These are phyloP conservation scores for Cotesia vestalis DNA, from an alignment of 1,140 invertebrate species.

Conservation along the genomic window DNA sequence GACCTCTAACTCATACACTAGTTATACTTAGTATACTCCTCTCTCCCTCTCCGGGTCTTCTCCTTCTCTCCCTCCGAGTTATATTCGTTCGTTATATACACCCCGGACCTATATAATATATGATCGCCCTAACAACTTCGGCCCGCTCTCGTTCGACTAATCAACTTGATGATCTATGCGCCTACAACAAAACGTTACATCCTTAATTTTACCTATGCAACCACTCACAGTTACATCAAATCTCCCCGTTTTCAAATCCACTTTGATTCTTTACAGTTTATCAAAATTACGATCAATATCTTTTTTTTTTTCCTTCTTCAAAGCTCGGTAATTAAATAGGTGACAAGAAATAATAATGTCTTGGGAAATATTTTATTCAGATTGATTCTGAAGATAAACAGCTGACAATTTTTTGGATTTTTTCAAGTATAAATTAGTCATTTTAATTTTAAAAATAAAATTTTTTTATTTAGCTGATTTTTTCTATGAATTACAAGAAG, in stretches of 20 bases:
- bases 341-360: too few relatives aligned
- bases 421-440: background rate
- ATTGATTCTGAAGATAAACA: too few relatives aligned
- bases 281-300: too few relatives aligned
- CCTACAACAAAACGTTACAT: constrained; percentile 54
- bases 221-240: background rate
- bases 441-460: too few relatives aligned
- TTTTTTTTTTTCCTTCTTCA: too few relatives aligned
- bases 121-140: constrained; percentile 48
- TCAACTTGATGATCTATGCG: constrained; percentile 57
- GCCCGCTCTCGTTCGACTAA: constrained; percentile 53
- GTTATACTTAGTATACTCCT: constrained; percentile 11
- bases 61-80: constrained; percentile 21
- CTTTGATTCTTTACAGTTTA: too few relatives aligned
- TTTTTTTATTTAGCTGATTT: too few relatives aligned
- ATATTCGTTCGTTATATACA: constrained; percentile 37
- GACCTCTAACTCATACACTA: constrained; percentile 56
- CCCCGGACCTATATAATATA: constrained; percentile 46
- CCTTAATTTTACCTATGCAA: constrained; percentile 46
- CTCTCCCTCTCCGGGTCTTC: constrained; percentile 39
- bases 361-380: too few relatives aligned
- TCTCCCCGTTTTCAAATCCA: background rate
- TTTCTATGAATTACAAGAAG: too few relatives aligned
- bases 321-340: too few relatives aligned
- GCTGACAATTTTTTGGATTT: background rate